phyloP scores from a whole-genome alignment of 2,888 invertebrate species.

The Resseliella maxima region DNA sequence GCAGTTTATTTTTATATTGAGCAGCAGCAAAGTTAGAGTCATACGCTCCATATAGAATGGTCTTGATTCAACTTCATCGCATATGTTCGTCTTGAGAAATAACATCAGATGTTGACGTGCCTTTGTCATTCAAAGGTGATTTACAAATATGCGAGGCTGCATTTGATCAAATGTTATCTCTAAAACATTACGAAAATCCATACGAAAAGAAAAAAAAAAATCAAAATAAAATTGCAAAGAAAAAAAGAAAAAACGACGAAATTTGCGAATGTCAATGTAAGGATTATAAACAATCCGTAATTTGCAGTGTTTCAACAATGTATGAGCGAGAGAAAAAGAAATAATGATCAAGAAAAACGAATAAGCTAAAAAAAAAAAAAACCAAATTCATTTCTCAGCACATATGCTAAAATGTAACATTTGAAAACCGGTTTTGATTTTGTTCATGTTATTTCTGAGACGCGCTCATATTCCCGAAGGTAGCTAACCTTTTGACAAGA shows the following conservation, averaged over 20 bases:
- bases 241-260: background rate
- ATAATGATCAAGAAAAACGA: background rate
- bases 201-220: background rate
- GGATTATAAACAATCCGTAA: background rate
- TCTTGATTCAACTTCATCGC: background rate
- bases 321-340: background rate
- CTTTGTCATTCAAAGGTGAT: conserved; percentile 31
- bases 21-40: no score
- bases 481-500: conserved; percentile 53
- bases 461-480: background rate
- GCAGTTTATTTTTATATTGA: background rate
- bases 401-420: background rate
- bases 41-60: background rate
- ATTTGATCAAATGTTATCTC: conserved; percentile 13
- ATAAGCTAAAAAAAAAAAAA: background rate
- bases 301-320: background rate
- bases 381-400: background rate
- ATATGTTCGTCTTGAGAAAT: conserved; percentile 9
- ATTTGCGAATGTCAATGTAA: background rate
- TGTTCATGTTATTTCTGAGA: background rate
- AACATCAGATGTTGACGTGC: conserved; percentile 1
- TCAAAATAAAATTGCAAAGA: no score
- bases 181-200: background rate
- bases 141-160: background rate
- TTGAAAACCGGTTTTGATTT: conserved; percentile 35